A percentile compares a stretch with the other conserved stretches of the same genome.
Conservation (phyloP, 2,113 vertebrate species). For the Sinocyclocheilus rhinocerous region DNA sequence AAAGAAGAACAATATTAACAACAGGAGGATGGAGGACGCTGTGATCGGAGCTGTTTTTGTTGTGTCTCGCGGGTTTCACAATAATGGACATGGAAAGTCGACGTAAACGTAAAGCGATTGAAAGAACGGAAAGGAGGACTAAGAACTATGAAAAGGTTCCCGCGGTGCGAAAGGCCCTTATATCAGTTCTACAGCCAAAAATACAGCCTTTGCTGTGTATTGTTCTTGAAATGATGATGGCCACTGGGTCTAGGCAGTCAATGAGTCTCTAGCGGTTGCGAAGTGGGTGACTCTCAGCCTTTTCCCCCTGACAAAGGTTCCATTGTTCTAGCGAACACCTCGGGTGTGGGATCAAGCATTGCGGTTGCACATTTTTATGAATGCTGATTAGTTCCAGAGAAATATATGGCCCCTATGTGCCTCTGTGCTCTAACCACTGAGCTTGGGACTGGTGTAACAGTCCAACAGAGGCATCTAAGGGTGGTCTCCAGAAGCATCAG, state of each 20-base stretch:
- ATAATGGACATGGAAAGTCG: too few species aligned
- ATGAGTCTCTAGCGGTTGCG: slow-evolving; percentile 34
- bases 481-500: slow-evolving; percentile 40
- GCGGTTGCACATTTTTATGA: slow-evolving; percentile 53
- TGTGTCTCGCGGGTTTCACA: too few species aligned
- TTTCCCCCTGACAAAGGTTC: slow-evolving; percentile 63
- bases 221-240: slow-evolving; percentile 54
- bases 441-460: slow-evolving; percentile 27
- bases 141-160: too few species aligned
- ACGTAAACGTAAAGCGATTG: too few species aligned
- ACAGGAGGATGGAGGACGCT: too few species aligned
- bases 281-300: slow-evolving; percentile 61
- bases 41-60: too few species aligned
- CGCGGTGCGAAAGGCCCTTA: too few species aligned
- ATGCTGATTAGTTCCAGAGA: slow-evolving; percentile 58
- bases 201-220: neutral
- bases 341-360: slow-evolving; percentile 45
- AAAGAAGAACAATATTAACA: too few species aligned
- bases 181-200: neutral
- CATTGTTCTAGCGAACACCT: slow-evolving; percentile 64
- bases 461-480: slow-evolving; percentile 26
- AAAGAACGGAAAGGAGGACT: too few species aligned
- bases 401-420: slow-evolving; percentile 49
- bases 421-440: neutral
- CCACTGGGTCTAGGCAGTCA: slow-evolving; percentile 48